phyloP scores from a whole-genome alignment of 2,113 vertebrate species.

The Nanorana parkeri region DNA sequence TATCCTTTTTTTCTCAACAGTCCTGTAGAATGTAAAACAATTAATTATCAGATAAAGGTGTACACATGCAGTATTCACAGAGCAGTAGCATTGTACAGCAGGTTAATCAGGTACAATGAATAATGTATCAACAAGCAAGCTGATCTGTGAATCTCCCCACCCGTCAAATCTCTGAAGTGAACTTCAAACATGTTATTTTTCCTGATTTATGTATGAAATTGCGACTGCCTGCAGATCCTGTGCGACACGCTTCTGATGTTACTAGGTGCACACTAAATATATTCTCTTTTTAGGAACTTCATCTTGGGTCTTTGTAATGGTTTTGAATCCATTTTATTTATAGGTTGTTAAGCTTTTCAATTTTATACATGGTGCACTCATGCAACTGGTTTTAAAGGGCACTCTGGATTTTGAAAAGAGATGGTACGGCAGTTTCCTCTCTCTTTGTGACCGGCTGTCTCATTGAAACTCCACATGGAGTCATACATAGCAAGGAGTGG shows the following conservation, averaged over 20 bases:
- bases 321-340: too few species aligned
- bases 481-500: too few species aligned
- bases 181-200: not conserved
- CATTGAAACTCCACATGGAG: too few species aligned
- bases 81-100: not conserved
- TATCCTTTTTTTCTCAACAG: not conserved
- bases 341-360: too few species aligned
- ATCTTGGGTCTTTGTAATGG: not conserved
- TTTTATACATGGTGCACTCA: too few species aligned
- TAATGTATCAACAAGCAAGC: constrained; percentile 13
- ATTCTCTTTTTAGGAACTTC: not conserved
- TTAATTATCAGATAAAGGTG: constrained; percentile 15
- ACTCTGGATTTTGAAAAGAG: too few species aligned
- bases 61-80: not conserved
- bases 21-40: not conserved
- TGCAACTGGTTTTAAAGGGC: too few species aligned
- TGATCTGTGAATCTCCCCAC: not conserved
- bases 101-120: constrained; percentile 16
- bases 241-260: not conserved
- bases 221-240: not conserved
- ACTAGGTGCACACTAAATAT: too few species aligned
- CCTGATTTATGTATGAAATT: not conserved
- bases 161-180: not conserved
- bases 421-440: too few species aligned
- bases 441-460: too few species aligned